Conservation (phyloP, 2,113 vertebrate genomes). For the Brachirus orientalis region DNA sequence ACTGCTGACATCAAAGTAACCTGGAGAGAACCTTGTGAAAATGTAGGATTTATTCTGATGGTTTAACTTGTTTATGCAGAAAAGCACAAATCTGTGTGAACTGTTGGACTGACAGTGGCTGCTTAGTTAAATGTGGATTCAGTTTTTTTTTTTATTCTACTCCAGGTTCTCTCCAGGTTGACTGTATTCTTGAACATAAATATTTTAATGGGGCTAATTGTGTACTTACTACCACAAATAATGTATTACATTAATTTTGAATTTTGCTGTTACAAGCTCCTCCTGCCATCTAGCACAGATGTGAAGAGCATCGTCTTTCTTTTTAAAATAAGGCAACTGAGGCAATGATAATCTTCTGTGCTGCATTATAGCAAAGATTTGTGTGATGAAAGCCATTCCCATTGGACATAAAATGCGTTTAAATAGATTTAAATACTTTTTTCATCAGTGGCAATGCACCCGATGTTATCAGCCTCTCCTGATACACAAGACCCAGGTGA, state of each 20-base stretch:
- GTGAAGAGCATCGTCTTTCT: not conserved
- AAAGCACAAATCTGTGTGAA: not conserved
- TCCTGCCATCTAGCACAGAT: not conserved
- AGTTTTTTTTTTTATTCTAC: not conserved
- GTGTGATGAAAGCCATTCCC: too few relatives aligned
- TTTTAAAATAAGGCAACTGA: not conserved
- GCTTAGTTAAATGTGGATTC: too few relatives aligned
- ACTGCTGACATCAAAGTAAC: too few relatives aligned
- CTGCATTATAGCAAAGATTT: too few relatives aligned
- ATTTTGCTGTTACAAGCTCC: not conserved
- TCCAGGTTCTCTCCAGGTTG: too few relatives aligned
- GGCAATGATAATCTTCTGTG: too few relatives aligned
- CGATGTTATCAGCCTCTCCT: too few relatives aligned
- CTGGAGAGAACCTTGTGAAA: too few relatives aligned
- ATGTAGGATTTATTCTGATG: not conserved
- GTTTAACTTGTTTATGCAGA: not conserved
- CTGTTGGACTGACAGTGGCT: not conserved
- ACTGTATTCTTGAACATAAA: slow-evolving; percentile 21
- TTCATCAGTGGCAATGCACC: too few relatives aligned
- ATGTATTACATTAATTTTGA: slow-evolving; percentile 16
- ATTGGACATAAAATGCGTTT: too few relatives aligned
- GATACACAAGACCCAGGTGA: too few relatives aligned
- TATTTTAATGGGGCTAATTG: slow-evolving; percentile 39
- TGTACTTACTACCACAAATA: slow-evolving; percentile 25
- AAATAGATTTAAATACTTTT: too few relatives aligned